Conservation (phyloP, 2,113 vertebrate species). For the Cochlearius cochlearius region DNA sequence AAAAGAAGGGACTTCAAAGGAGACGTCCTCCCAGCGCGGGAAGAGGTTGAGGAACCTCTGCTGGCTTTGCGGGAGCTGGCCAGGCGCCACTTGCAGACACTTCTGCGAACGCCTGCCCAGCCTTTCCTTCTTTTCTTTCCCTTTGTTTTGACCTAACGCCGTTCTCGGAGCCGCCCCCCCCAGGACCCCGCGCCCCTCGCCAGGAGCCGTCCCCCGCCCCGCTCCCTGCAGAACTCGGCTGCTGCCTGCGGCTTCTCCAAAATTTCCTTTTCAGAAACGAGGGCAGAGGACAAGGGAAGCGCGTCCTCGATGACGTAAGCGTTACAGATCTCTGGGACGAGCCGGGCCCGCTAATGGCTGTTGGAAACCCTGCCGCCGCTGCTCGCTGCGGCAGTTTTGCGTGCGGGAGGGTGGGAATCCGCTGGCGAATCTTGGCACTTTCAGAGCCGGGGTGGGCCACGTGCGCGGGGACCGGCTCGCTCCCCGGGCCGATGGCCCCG, state of each 20-base stretch:
- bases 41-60: background rate
- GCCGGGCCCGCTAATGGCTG: background rate
- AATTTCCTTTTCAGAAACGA: background rate
- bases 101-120: background rate
- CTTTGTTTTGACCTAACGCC: background rate
- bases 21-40: background rate
- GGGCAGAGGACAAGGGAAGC: background rate
- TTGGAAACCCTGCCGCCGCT: background rate
- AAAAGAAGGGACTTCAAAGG: background rate
- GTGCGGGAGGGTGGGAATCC: background rate
- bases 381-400: background rate
- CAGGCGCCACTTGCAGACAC: background rate
- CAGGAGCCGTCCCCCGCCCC: background rate
- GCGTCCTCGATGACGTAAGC: conserved; percentile 1
- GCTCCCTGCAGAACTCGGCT: background rate
- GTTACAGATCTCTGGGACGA: background rate
- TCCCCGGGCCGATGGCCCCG: rapidly evolving
- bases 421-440: background rate
- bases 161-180: background rate
- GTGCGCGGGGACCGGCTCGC: background rate
- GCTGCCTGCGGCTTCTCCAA: background rate
- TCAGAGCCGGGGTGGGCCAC: background rate
- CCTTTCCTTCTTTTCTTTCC: background rate
- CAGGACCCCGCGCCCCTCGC: background rate
- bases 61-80: background rate